These are phyloP conservation scores for Rhynchotus rufescens DNA, from an alignment of 2,797 vertebrate genomes.

Conservation along the genomic window DNA sequence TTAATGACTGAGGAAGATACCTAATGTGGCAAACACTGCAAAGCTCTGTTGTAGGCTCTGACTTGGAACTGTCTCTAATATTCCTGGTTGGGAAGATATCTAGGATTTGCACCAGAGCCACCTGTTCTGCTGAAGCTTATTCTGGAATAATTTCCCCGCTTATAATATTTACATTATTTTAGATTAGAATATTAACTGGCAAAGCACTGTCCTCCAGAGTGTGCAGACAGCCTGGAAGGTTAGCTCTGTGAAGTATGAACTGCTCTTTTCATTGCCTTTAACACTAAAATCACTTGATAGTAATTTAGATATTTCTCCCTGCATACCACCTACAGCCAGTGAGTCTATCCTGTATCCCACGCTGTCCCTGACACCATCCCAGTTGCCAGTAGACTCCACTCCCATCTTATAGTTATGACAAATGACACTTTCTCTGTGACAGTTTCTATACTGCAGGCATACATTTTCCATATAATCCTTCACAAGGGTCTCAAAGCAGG, in stretches of 20 bases:
- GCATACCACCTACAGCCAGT: accelerated
- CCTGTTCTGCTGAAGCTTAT: not conserved
- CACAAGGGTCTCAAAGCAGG: not conserved
- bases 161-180: not conserved
- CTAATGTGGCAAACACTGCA: not conserved
- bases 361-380: not conserved
- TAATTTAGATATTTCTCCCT: not conserved
- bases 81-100: not conserved
- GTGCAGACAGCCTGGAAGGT: not conserved
- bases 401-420: accelerated
- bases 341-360: not conserved
- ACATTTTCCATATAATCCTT: not conserved
- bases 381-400: not conserved
- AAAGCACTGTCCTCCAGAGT: not conserved
- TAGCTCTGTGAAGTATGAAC: not conserved
- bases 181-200: not conserved
- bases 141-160: not conserved
- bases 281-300: not conserved
- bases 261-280: not conserved
- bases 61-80: not conserved
- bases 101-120: not conserved
- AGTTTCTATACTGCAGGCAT: not conserved
- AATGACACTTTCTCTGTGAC: not conserved
- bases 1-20: not conserved
- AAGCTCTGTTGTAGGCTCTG: not conserved